Evolutionary conservation across 1,140 invertebrate species (phyloP).

Genomic region (Papilio helenus): DNA sequence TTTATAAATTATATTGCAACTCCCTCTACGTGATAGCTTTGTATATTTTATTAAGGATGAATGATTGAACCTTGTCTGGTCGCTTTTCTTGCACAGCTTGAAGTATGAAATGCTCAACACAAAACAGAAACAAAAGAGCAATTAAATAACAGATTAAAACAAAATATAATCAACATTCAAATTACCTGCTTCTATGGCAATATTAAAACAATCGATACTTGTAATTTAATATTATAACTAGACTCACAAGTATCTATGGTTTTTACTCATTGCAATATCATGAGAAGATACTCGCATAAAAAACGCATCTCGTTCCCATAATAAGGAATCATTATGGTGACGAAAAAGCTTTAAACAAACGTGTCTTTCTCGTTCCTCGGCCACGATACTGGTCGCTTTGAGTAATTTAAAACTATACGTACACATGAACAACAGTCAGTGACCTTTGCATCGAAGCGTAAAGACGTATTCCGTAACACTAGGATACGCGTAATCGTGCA

Average conservation of each 20-base stretch:
- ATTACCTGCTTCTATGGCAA: not conserved
- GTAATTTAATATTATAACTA: not conserved
- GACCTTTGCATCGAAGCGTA: slow-evolving; percentile 33
- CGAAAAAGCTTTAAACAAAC: slow-evolving; percentile 36
- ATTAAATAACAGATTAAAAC: not conserved
- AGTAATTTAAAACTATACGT: slow-evolving; percentile 30
- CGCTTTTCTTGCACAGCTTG: not conserved
- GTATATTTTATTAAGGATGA: not conserved
- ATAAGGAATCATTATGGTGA: slow-evolving; percentile 28
- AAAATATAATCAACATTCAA: not conserved
- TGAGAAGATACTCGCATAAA: not conserved
- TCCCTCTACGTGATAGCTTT: not conserved
- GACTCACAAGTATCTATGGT: not conserved
- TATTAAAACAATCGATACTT: not conserved
- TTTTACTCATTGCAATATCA: not conserved
- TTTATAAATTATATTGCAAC: slow-evolving; percentile 22
- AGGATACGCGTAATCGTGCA: not conserved
- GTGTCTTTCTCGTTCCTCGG: slow-evolving; percentile 24
- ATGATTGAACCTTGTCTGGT: not conserved
- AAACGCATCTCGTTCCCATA: slow-evolving; percentile 30
- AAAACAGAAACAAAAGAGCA: not conserved
- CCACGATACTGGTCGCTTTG: slow-evolving; percentile 18
- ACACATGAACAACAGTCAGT: slow-evolving; percentile 8
- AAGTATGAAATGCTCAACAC: not conserved
- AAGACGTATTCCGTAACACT: slow-evolving; percentile 26